Percentiles rank a stretch among this genome's conserved stretches.
These are phyloP conservation scores for Pseudococcus jackbeardsleyi DNA, from an alignment of 2,888 invertebrate genomes.

Conservation along the genomic window DNA sequence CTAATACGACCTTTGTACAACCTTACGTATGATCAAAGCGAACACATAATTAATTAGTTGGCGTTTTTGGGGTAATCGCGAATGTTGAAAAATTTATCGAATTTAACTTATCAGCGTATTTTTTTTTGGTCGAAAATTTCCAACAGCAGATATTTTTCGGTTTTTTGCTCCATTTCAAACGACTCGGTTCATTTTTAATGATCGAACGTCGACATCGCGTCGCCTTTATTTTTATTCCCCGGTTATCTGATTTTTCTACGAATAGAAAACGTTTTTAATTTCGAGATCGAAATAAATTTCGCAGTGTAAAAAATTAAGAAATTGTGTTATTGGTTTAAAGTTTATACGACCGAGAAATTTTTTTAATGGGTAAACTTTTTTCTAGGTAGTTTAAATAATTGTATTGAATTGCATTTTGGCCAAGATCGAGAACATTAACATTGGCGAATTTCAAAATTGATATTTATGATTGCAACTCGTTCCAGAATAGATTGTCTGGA, in stretches of 20 bases:
- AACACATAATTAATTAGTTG: conserved; percentile 16
- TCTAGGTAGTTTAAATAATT: not conserved
- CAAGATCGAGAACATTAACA: not conserved
- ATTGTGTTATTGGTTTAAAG: not conserved
- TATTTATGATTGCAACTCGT: conserved; percentile 1
- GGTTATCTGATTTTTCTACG: not conserved
- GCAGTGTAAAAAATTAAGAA: not conserved
- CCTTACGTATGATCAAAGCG: not conserved
- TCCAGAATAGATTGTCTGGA: not conserved
- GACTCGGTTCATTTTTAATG: not conserved
- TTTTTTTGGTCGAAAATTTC: not conserved
- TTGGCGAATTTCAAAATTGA: not conserved
- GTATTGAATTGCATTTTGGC: not conserved
- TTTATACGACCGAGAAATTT: not conserved
- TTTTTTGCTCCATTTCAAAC: not conserved
- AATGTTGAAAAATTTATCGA: not conserved
- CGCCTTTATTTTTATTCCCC: not conserved
- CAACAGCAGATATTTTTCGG: not conserved
- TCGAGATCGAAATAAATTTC: not conserved
- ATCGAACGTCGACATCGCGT: not conserved
- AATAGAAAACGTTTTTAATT: not conserved
- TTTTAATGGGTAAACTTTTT: not conserved
- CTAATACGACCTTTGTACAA: not conserved
- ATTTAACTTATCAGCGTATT: not conserved
- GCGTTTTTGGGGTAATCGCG: not conserved